Evolutionary conservation across 2,113 vertebrate species (phyloP), one percentile per base, ranked within the genome.

Genomic region (Syrrhaptes paradoxus): DNA sequence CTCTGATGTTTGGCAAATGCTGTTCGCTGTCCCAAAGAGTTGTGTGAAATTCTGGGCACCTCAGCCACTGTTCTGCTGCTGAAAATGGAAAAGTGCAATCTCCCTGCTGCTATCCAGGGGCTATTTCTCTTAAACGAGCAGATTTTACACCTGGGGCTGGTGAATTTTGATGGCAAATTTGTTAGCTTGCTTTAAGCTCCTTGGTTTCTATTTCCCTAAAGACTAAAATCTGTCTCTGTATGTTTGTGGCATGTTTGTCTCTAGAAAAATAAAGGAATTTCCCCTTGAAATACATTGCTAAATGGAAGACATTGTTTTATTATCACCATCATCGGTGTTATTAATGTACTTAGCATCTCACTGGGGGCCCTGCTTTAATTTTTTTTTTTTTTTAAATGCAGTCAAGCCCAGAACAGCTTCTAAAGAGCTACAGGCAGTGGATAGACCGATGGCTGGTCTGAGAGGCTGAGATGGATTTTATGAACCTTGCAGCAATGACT

Each of bases 191-290:
- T 85, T 62, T 58, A 71, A 83, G 45, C 14, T 74, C n/a, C 34
- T 86, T 75, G 46, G 11, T 5, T 92, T 36, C 48, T 6, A 4
- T 26, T 70, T 85, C 83, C 86, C 86, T 54, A 1, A 78, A 79
- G 76, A 26, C 57, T 84, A 65, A 36, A 68, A 67, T 3, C 0
- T 4, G n/a, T 25, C 90, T 52, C 90, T 52, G 25, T 24, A 6
- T 49, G 57, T 54, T 80, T 59, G 68, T 46, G 74, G 63, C 11
- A 4, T 48, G 51, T 48, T 91, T 83, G 46, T 48, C 68, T 89
- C 51, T 14, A 76, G 59, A 38, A 75, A 77, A 91, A 95, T 16
- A 51, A 58, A 63, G n/a, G n/a, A 14, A 59, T 71, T 90, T 89
- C 59, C 31, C 59, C 72, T 67, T 34, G 83, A 91, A 93, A 89